Base-by-base conservation (phyloP, 92 coral and sea anemone species). In the Phenganax stokvisi region DNA sequence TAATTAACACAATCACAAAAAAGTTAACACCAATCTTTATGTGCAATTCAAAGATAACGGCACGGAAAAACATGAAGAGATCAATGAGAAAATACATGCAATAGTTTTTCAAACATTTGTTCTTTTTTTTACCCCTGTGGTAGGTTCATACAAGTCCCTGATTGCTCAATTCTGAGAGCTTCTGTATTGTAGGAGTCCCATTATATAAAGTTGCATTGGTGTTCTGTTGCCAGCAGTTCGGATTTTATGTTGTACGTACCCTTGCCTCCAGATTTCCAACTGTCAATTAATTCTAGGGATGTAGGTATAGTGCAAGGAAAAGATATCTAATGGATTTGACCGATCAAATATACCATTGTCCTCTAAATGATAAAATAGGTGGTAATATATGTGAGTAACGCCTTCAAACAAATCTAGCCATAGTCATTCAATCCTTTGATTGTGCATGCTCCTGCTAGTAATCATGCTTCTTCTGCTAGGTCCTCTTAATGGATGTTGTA, bases 131-230 rank as follows among this genome's bases (percentile, higher is more conserved):
- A 65, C 71, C 71, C 10, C 10, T 11, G 16, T 17, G 31, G 85
- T 80, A 25, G 88, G 72, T 74, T 80, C 85, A 81, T 86, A 81
- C 58, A 86, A 65, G 28, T 82, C 74, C 51, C 82, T 73, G 61
- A 66, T 84, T 57, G 85, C 87, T 76, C 72, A 78, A 56, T 79
- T 81, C 59, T 79, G 77, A 51, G 89, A 83, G 56, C 85, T 72
- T 74, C 77, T 83, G 75, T 76, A 63, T 57, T 65, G 77, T 58
- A 87, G 81, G 54, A 83, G 84, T 20, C 86, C 89, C 51, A 87
- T 59, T 11, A 83, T 87, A 57, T 87, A 82, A 12, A 87, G 81
- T 56, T 83, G 89, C 86, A 87, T 83, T 12, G 89, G 89, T 37
- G 47, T 37, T 37, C 47, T 37, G 47, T 37, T 37, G 47, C 47